Percentiles rank a stretch among this genome's conserved stretches.
These are phyloP conservation scores for Heliconius hewitsoni DNA, from an alignment of 1,140 invertebrate genomes.

Conservation along the genomic window DNA sequence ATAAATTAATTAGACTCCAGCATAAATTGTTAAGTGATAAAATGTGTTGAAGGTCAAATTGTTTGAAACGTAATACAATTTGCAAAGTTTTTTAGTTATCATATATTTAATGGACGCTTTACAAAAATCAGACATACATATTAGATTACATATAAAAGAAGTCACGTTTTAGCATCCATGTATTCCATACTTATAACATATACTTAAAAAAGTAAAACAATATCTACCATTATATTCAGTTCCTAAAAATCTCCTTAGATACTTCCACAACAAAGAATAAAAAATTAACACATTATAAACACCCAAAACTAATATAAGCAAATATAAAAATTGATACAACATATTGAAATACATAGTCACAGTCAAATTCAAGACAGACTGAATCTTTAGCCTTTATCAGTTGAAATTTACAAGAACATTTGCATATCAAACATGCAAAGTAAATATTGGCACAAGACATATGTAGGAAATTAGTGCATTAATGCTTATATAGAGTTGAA, in stretches of 20 bases:
- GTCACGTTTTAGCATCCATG: no score
- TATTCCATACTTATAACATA: no score
- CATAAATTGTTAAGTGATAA: no score
- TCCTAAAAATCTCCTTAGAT: slow-evolving; percentile 11
- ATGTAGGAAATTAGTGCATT: slow-evolving; percentile 20
- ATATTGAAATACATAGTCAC: slow-evolving; percentile 14
- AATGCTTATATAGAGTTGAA: slow-evolving; percentile 8
- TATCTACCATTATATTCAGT: not conserved
- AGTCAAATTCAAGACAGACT: slow-evolving; percentile 16
- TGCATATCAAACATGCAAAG: slow-evolving; percentile 19
- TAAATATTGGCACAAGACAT: slow-evolving; percentile 19
- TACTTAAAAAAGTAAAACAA: not conserved
- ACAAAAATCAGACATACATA: no score
- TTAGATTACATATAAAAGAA: no score
- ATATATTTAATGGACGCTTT: no score
- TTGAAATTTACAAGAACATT: not conserved
- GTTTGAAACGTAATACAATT: no score
- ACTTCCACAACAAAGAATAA: slow-evolving; percentile 1
- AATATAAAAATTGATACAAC: slow-evolving; percentile 16
- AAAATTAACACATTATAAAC: slow-evolving; percentile 23
- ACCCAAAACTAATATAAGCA: slow-evolving; percentile 11
- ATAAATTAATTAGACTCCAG: not conserved
- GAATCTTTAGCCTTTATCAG: slow-evolving; percentile 8
- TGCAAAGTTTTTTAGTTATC: no score
- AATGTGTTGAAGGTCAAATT: no score